Conservation (phyloP, 1,140 invertebrate genomes). For the Babylonia areolata region DNA sequence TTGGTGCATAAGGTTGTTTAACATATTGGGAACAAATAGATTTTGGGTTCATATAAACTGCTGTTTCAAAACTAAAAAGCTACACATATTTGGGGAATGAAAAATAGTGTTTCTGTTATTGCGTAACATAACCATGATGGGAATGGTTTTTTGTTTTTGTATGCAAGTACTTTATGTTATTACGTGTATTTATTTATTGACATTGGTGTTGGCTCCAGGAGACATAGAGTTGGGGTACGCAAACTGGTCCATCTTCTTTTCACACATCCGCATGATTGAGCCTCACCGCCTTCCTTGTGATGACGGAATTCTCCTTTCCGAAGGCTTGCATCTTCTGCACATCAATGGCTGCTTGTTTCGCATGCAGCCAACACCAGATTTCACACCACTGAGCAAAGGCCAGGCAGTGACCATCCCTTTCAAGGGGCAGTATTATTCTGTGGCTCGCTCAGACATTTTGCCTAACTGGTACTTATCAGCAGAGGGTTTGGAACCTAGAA, state of each 20-base stretch:
- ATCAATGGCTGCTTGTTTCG: slow-evolving; percentile 65
- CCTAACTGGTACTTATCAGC: slow-evolving; percentile 63
- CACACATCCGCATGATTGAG: slow-evolving; percentile 65
- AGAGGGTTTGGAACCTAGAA: slow-evolving; percentile 47
- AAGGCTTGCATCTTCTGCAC: slow-evolving; percentile 59
- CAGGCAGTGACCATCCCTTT: slow-evolving; percentile 54
- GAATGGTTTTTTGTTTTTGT: too few relatives aligned
- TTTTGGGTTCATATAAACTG: too few relatives aligned
- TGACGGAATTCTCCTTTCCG: slow-evolving; percentile 41
- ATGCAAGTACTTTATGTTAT: too few relatives aligned
- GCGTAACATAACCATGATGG: too few relatives aligned
- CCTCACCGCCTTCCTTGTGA: slow-evolving; percentile 50
- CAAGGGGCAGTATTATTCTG: slow-evolving; percentile 61
- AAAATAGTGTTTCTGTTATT: too few relatives aligned
- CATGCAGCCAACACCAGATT: slow-evolving; percentile 54
- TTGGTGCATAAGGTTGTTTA: too few relatives aligned
- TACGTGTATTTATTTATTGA: background rate
- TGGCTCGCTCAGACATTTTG: slow-evolving; percentile 56
- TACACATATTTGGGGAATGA: too few relatives aligned
- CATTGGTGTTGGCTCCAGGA: slow-evolving; percentile 32
- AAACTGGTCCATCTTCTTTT: slow-evolving; percentile 67
- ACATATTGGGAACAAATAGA: too few relatives aligned
- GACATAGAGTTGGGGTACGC: slow-evolving; percentile 46
- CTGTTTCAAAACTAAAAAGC: too few relatives aligned
- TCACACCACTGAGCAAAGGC: slow-evolving; percentile 52